These are phyloP conservation scores for Neocrepidodera transversa DNA, from an alignment of 2,888 invertebrate species.

Conservation along the genomic window DNA sequence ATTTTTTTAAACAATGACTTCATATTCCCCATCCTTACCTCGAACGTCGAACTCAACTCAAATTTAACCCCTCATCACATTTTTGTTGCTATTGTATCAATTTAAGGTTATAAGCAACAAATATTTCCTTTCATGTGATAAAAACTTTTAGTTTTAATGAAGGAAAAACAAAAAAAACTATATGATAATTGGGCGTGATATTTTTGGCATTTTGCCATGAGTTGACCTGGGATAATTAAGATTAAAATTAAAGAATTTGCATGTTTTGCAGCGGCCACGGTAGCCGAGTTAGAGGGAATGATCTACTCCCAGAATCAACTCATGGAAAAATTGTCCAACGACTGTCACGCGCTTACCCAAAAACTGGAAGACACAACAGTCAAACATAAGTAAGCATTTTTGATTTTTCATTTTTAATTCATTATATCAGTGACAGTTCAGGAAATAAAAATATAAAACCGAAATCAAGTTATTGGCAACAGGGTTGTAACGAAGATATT, in stretches of 20 bases:
- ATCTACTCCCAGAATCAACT: constrained; percentile 90
- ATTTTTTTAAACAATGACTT: not conserved
- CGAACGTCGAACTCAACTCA: too few species aligned
- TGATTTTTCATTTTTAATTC: constrained; percentile 1
- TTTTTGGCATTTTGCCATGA: constrained; percentile 55
- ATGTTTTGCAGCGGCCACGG: constrained; percentile 80
- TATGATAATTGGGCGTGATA: too few species aligned
- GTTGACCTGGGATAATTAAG: constrained; percentile 53
- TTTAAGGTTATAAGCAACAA: too few species aligned
- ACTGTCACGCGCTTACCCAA: constrained; percentile 87
- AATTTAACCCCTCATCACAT: too few species aligned
- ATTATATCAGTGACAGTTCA: not conserved
- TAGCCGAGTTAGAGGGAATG: constrained; percentile 88
- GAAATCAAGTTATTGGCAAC: too few species aligned
- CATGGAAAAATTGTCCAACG: constrained; percentile 89
- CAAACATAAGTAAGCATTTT: constrained; percentile 82
- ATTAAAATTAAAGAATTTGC: constrained; percentile 21
- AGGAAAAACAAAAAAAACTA: too few species aligned
- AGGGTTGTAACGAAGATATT: too few species aligned
- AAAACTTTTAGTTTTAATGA: too few species aligned
- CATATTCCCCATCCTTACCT: too few species aligned
- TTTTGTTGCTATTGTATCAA: too few species aligned
- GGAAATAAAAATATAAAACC: not conserved
- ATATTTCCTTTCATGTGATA: too few species aligned
- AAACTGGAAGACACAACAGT: constrained; percentile 88